Evolutionary conservation across 2,797 vertebrate species (phyloP).

Genomic region (Clamator glandarius): DNA sequence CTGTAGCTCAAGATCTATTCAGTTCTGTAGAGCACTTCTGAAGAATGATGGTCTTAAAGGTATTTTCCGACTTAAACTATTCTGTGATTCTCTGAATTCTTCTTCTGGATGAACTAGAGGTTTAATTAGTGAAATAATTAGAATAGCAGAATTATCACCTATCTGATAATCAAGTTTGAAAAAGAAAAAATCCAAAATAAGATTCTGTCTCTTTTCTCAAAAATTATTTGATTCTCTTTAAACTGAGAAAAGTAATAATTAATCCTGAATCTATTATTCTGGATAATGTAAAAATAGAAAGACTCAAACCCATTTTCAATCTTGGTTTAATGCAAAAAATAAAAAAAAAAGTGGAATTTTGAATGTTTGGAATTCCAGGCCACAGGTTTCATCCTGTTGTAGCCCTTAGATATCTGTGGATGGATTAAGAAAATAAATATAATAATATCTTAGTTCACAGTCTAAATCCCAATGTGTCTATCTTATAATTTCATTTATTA

Average conservation of each 20-base stretch:
- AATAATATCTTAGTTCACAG: not conserved
- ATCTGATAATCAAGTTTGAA: not conserved
- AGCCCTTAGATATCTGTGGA: too few relatives aligned
- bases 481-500: not conserved
- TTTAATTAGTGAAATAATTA: not conserved
- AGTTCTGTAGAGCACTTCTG: not conserved
- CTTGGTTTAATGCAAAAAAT: not conserved
- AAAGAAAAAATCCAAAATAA: not conserved
- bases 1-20: not conserved
- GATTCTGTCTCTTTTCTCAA: not conserved
- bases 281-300: not conserved
- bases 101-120: not conserved
- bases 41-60: not conserved
- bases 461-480: rapidly evolving
- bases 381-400: rapidly evolving
- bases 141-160: not conserved
- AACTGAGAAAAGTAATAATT: not conserved
- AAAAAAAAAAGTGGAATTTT: not conserved
- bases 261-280: not conserved
- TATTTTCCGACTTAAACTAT: too few relatives aligned
- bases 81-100: not conserved
- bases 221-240: not conserved
- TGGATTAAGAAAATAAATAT: not conserved
- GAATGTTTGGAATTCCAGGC: not conserved
- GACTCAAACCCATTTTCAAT: not conserved